Evolutionary conservation across 2,888 invertebrate species (phyloP).

Genomic region (Amphipyra tragopoginis): DNA sequence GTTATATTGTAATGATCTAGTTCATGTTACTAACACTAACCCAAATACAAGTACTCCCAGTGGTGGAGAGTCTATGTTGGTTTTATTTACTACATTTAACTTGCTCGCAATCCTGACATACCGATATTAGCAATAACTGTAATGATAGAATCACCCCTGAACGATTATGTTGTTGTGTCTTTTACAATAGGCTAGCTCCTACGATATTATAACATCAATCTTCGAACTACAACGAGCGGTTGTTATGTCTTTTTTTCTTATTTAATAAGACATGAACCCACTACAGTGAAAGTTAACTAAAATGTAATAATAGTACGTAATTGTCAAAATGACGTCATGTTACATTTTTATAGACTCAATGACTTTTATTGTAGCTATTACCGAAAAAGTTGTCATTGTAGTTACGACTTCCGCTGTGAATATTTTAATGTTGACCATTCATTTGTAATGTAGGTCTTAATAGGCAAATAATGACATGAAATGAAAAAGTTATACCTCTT

Average conservation of each 20-base stretch:
- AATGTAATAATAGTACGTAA: conserved; percentile 14
- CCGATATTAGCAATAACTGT: too few relatives aligned
- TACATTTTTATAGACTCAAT: conserved; percentile 18
- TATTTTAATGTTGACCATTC: conserved; percentile 27
- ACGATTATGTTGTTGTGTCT: too few relatives aligned
- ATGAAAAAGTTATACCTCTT: conserved; percentile 12
- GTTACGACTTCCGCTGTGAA: conserved; percentile 32
- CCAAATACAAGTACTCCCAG: too few relatives aligned
- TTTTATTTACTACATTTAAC: too few relatives aligned
- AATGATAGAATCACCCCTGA: too few relatives aligned
- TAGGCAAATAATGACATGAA: conserved; percentile 32
- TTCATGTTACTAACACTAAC: too few relatives aligned
- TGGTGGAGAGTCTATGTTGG: too few relatives aligned
- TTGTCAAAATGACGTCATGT: conserved; percentile 51
- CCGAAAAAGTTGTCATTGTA: conserved; percentile 44
- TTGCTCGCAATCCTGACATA: too few relatives aligned
- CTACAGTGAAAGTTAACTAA: conserved; percentile 26
- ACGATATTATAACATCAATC: too few relatives aligned
- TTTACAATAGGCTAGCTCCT: too few relatives aligned
- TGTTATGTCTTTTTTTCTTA: not conserved
- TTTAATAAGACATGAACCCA: conserved; percentile 16
- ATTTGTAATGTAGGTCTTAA: conserved; percentile 39
- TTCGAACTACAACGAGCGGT: too few relatives aligned
- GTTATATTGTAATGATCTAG: too few relatives aligned
- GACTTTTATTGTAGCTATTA: conserved; percentile 28